A percentile compares a stretch with the other conserved stretches of the same genome.
Conservation (phyloP, 2,888 invertebrate genomes). For the Leptothorax acervorum region DNA sequence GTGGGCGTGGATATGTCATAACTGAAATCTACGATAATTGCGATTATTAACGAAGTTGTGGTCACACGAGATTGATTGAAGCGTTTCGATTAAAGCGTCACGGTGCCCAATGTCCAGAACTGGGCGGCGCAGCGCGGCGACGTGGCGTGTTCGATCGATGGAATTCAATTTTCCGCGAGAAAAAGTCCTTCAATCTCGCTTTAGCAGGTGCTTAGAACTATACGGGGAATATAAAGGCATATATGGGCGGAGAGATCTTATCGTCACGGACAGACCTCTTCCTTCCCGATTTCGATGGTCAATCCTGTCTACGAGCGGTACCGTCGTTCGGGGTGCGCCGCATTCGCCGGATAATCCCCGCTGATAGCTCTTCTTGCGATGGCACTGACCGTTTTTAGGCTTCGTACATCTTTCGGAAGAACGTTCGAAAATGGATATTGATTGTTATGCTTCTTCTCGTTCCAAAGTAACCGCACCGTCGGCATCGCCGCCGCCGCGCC, state of each 20-base stretch:
- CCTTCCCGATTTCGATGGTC: slow-evolving; percentile 31
- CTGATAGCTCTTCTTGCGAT: slow-evolving; percentile 60
- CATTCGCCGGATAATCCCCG: slow-evolving; percentile 59
- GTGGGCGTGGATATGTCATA: neutral
- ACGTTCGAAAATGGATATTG: slow-evolving; percentile 36
- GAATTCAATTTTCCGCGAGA: slow-evolving; percentile 65
- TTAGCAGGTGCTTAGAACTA: slow-evolving; percentile 67
- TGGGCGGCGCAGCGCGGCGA: neutral
- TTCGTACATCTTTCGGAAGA: slow-evolving; percentile 14
- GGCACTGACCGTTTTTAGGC: slow-evolving; percentile 56
- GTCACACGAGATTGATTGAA: slow-evolving; percentile 1
- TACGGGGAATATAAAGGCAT: slow-evolving; percentile 64
- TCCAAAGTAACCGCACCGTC: too few species aligned
- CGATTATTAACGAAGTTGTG: neutral
- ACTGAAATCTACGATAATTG: slow-evolving; percentile 1
- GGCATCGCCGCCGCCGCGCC: too few species aligned
- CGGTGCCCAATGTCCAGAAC: slow-evolving; percentile 4
- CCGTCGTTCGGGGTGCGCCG: slow-evolving; percentile 31
- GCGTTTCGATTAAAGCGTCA: slow-evolving; percentile 16
- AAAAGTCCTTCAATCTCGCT: slow-evolving; percentile 56
- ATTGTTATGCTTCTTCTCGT: neutral
- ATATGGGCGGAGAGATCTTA: slow-evolving; percentile 54
- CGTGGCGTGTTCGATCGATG: slow-evolving; percentile 42
- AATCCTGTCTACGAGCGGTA: slow-evolving; percentile 49
- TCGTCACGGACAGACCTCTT: slow-evolving; percentile 53